Conservation (phyloP, 1,140 invertebrate species). For the Anastatus disparis region DNA sequence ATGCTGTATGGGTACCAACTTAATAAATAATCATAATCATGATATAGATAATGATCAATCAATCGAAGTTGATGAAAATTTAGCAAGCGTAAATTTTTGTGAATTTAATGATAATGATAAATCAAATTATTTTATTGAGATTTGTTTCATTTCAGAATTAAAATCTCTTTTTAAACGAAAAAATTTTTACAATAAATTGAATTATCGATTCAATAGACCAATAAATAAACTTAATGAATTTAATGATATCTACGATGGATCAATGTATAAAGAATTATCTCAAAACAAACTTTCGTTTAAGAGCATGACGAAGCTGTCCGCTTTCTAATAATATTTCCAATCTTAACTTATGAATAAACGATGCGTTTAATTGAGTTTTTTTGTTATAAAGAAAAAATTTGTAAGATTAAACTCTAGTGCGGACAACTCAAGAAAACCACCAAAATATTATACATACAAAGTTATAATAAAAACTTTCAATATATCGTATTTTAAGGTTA, state of each 20-base stretch:
- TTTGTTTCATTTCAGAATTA: neutral
- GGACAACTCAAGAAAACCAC: too few relatives aligned
- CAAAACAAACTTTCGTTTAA: neutral
- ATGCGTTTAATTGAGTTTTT: too few relatives aligned
- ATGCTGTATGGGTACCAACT: too few relatives aligned
- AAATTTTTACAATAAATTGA: neutral
- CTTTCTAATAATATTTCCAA: too few relatives aligned
- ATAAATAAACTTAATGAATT: neutral
- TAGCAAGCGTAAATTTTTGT: neutral
- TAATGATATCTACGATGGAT: constrained; percentile 18
- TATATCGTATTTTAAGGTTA: too few relatives aligned
- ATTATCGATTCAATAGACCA: neutral
- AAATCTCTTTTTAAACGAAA: neutral
- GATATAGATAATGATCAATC: neutral
- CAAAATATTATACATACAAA: too few relatives aligned
- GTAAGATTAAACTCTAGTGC: too few relatives aligned
- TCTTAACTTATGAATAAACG: too few relatives aligned
- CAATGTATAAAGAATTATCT: too few relatives aligned
- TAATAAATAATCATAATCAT: neutral
- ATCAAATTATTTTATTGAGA: constrained; percentile 5
- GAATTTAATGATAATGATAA: neutral
- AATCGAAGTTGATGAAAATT: neutral
- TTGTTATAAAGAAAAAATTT: too few relatives aligned
- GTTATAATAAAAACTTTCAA: too few relatives aligned
- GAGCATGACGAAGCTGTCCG: too few relatives aligned